A percentile compares a stretch with the other conserved stretches of the same genome.
phyloP scores from a whole-genome alignment of 2,888 invertebrate species.

The Hirtodrosophila histrioides region DNA sequence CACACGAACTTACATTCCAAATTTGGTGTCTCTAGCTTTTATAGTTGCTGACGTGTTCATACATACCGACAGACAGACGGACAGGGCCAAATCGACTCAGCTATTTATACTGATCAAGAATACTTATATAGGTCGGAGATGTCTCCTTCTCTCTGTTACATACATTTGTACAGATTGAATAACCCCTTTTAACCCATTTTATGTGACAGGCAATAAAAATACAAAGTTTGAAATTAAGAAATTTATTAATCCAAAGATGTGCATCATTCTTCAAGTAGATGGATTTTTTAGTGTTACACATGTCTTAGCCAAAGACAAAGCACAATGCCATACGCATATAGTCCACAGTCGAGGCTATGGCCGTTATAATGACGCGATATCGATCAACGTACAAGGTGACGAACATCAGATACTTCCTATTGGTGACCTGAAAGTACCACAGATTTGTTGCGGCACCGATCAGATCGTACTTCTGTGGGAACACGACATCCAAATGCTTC shows the following conservation, averaged over 20 bases:
- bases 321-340: constrained; percentile 75
- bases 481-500: constrained; percentile 45
- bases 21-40: no score
- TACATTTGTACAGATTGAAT: no score
- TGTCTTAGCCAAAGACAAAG: constrained; percentile 47
- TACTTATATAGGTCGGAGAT: no score
- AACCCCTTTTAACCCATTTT: no score
- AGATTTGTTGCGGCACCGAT: constrained; percentile 45
- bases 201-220: background rate
- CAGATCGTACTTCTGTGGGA: constrained; percentile 54
- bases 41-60: no score
- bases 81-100: no score
- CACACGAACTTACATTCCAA: no score
- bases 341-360: constrained; percentile 75
- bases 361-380: constrained; percentile 67
- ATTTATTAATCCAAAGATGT: background rate
- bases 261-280: no score
- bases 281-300: no score
- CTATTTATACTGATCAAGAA: no score
- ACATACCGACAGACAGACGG: no score
- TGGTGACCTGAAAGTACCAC: constrained; percentile 58
- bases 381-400: constrained; percentile 71
- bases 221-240: background rate
- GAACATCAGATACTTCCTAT: constrained; percentile 61
- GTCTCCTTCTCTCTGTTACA: no score